phyloP scores from a whole-genome alignment of 1,140 invertebrate genomes.

The Drosophila sproati region DNA sequence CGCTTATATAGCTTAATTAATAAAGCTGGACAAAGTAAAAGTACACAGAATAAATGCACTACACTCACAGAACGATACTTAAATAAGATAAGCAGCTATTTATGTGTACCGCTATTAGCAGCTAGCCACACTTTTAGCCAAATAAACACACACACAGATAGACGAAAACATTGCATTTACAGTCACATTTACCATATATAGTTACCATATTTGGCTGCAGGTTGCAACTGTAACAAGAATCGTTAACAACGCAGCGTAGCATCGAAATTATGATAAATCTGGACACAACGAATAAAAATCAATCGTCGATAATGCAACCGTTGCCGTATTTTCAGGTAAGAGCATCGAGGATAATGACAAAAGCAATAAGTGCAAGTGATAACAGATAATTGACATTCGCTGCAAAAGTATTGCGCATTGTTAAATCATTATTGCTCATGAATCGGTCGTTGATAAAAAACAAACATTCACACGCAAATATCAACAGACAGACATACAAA shows the following conservation, averaged over 20 bases:
- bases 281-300: constrained; percentile 51
- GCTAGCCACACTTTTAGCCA: constrained; percentile 20
- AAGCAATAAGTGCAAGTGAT: constrained; percentile 22
- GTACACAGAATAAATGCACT: background rate
- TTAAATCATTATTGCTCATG: constrained; percentile 31
- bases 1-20: constrained; percentile 24
- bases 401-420: constrained; percentile 47
- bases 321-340: constrained; percentile 56
- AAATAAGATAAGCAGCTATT: constrained; percentile 3
- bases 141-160: constrained; percentile 18
- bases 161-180: background rate
- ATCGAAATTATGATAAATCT: constrained; percentile 45
- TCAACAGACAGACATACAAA: background rate
- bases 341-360: background rate
- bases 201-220: constrained; percentile 33
- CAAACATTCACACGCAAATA: constrained; percentile 1
- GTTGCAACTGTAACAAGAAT: constrained; percentile 41
- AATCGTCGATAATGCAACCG: constrained; percentile 62
- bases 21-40: constrained; percentile 15
- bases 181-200: constrained; percentile 12
- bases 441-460: constrained; percentile 40
- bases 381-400: constrained; percentile 28
- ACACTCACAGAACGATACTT: background rate
- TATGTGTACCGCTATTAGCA: constrained; percentile 5
- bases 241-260: constrained; percentile 5